Evolutionary conservation across 2,113 vertebrate species (phyloP), one percentile per base, ranked within the genome.

Genomic region (Limanda limanda): DNA sequence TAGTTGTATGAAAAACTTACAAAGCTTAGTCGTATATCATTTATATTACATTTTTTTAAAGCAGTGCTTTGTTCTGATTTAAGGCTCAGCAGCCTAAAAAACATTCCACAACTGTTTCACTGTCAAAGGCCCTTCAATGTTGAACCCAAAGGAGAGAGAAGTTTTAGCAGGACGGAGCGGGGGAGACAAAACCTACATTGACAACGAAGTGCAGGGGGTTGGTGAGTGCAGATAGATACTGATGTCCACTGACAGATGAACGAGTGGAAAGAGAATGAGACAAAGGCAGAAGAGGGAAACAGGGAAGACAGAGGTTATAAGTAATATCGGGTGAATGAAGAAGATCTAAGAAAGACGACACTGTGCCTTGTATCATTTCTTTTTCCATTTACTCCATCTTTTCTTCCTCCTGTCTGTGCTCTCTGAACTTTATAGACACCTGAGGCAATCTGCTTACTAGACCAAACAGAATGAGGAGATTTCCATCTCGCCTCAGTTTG

Each of bases 361-460:
- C 56, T 65, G 65, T 54, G 57, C 62, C 11, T 40, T 47, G 23
- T 51, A 37, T 68, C 71, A 40, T 59, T 59, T 52, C 56, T 48
- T 61, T 58, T 18, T 48, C 17, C 6, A 48, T 20, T 48, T 48
- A 65, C 47, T 27, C n/a, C 64, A 5, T 35, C 54, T 17, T 15
- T 18, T 48, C 67, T 51, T 12, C 23, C 27, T 15, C 45, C 45
- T 56, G 42, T 54, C 55, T 57, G 57, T 10, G 31, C 31, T 80
- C 51, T 48, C 2, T 63, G 23, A 68, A 79, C 56, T 45, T 24
- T 5, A 45, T 42, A 42, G 55, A 67, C 64, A 35, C 71, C 20
- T 1, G 2, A 52, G 51, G 51, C 51, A 76, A 67, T 64, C 64
- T 81, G 62, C 64, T 78, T 71, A 42, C 13, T 31, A 69, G 47